Conservation (phyloP, 2,888 invertebrate genomes). For the Cancer borealis region DNA sequence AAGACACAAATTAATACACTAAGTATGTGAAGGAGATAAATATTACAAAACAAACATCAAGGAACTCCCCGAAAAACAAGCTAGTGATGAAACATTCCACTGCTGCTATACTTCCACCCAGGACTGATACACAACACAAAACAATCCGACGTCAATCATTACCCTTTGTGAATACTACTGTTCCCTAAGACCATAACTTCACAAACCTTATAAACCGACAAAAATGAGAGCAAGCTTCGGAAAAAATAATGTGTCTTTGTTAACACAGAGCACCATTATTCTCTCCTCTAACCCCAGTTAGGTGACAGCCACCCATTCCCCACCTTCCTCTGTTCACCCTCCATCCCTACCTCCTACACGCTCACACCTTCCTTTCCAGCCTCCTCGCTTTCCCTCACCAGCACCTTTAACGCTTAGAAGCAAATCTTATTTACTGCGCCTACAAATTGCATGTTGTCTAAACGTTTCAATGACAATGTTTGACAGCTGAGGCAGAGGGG, state of each 20-base stretch:
- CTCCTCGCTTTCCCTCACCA: not conserved
- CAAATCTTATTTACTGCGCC: not conserved
- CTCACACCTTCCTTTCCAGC: not conserved
- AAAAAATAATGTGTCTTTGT: not conserved
- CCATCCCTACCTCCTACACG: not conserved
- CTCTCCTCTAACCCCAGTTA: not conserved
- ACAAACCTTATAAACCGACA: not conserved
- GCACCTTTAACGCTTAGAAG: not conserved
- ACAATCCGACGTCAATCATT: no score
- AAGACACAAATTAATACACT: not conserved
- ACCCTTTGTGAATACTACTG: no score
- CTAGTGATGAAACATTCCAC: not conserved
- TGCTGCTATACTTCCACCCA: no score
- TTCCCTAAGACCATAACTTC: not conserved
- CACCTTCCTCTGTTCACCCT: not conserved
- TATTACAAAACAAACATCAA: not conserved
- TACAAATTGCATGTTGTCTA: not conserved
- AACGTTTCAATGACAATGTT: not conserved
- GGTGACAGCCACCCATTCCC: not conserved
- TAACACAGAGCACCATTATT: constrained; percentile 13
- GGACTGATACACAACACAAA: no score
- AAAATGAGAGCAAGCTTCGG: not conserved
- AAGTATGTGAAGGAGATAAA: not conserved
- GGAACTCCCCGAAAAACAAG: not conserved
- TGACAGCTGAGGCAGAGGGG: not conserved